Evolutionary conservation across 2,113 vertebrate genomes (phyloP).

Genomic region (Tachuris rubrigastra): DNA sequence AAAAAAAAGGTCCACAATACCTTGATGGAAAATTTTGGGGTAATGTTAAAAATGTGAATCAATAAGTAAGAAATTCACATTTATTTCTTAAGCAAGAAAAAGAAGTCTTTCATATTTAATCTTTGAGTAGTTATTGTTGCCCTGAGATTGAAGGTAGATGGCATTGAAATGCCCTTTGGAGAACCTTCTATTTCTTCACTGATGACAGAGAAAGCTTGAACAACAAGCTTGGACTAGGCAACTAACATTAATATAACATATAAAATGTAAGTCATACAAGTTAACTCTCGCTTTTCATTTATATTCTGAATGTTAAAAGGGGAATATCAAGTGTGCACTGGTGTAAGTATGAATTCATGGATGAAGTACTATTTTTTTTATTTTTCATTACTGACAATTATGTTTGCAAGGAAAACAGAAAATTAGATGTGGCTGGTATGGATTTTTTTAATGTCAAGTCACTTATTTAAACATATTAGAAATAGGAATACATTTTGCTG

Average conservation of each 20-base stretch:
- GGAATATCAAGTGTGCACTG: background rate
- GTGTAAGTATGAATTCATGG: background rate
- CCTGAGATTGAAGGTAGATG: background rate
- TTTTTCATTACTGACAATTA: background rate
- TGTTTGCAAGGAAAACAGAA: background rate
- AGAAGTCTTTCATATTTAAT: background rate
- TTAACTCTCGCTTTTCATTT: background rate
- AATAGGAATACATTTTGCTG: background rate
- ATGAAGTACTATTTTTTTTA: background rate
- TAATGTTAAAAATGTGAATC: background rate
- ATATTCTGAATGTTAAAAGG: background rate
- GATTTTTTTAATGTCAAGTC: background rate
- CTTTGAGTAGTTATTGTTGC: background rate
- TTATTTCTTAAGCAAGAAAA: background rate
- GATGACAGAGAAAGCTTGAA: background rate
- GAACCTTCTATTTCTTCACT: background rate
- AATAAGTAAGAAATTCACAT: background rate
- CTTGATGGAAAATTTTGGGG: background rate
- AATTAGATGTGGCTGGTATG: background rate
- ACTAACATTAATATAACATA: background rate
- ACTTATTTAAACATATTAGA: background rate
- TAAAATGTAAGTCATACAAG: background rate
- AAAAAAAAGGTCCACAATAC: background rate
- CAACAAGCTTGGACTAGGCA: background rate
- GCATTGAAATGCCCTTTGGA: background rate